These are phyloP conservation scores for Clarias batrachus DNA, from an alignment of 2,113 vertebrate genomes.

Conservation along the genomic window DNA sequence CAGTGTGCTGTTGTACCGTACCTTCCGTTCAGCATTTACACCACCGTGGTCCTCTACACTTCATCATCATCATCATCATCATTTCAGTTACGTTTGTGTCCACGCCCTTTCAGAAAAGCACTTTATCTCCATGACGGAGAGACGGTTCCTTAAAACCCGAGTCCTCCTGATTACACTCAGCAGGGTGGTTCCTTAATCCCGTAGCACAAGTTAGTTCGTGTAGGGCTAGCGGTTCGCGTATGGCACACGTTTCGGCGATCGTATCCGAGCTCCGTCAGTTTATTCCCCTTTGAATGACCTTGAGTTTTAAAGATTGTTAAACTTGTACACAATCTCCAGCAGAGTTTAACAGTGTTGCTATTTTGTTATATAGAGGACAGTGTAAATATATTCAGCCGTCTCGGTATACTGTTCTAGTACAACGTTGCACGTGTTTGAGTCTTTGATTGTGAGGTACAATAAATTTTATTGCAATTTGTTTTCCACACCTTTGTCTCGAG, in stretches of 20 bases:
- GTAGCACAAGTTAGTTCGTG: neutral
- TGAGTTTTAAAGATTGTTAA: conserved; percentile 45
- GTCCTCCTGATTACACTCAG: neutral
- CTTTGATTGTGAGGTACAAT: conserved; percentile 76
- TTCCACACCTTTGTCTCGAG: neutral
- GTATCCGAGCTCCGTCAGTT: conserved; percentile 5
- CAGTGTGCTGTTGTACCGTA: neutral
- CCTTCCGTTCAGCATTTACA: neutral
- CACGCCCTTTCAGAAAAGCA: conserved; percentile 75
- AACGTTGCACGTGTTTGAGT: conserved; percentile 74
- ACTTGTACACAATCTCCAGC: conserved; percentile 71
- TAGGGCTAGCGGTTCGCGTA: conserved; percentile 53
- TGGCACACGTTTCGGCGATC: conserved; percentile 48
- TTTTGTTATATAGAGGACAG: conserved; percentile 81
- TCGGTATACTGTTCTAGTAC: conserved; percentile 77
- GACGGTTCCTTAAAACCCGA: neutral
- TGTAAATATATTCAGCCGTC: conserved; percentile 81
- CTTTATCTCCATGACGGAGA: conserved; percentile 79
- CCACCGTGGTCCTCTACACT: neutral
- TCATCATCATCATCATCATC: conserved; percentile 38
- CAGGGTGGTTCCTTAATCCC: conserved; percentile 4
- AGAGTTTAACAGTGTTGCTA: conserved; percentile 72
- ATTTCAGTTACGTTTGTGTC: conserved; percentile 33
- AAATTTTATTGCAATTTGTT: conserved; percentile 74
- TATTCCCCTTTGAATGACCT: conserved; percentile 55